Evolutionary conservation across 2,113 vertebrate genomes (phyloP), one percentile per base, ranked within the genome.

Genomic region (Trachemys scripta): DNA sequence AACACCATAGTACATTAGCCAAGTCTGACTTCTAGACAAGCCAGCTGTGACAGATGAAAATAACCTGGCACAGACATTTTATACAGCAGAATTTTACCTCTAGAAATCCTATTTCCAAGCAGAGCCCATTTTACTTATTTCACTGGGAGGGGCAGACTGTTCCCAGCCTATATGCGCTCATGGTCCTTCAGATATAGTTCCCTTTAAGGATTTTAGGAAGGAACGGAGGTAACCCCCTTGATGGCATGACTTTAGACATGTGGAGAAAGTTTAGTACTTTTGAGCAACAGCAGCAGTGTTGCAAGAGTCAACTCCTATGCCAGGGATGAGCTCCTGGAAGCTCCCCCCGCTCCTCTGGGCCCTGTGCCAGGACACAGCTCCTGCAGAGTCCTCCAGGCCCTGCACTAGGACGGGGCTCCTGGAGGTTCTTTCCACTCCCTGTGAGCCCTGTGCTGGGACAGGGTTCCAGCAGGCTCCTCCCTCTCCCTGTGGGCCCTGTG

Each of bases 61-160:
- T 72, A 38, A 72, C 20, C 19, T 38, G n/a, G 35, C n/a, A 20
- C n/a, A 22, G 45, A 2, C 11, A 76, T 25, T 25, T 42, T 25
- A 35, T 0, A 8, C 10, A 2, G 35, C 29, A 56, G 35, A 24
- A 19, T 80, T 78, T 1, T 17, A 19, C 5, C 51, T 45, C 45
- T 59, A 62, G 38, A 47, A 27, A 29, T 2, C 12, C 29, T 8
- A 76, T 31, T 72, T 72, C 38, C 50, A 19, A 27, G 85, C 53
- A 78, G 25, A 0, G 0, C 24, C 0, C 1, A 10, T 11, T 3
- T 0, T 4, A 17, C 51, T 31, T 0, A 0, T 72, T 1, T 11
- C 83, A 88, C 80, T 16, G 16, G 51, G n/a, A 47, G 57, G 5
- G 20, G 35, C 20, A n/a, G 85, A 38, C n/a, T 76, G 38, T 42